Evolutionary conservation across 2,888 invertebrate species (phyloP).

Genomic region (Crocallis elinguaria): DNA sequence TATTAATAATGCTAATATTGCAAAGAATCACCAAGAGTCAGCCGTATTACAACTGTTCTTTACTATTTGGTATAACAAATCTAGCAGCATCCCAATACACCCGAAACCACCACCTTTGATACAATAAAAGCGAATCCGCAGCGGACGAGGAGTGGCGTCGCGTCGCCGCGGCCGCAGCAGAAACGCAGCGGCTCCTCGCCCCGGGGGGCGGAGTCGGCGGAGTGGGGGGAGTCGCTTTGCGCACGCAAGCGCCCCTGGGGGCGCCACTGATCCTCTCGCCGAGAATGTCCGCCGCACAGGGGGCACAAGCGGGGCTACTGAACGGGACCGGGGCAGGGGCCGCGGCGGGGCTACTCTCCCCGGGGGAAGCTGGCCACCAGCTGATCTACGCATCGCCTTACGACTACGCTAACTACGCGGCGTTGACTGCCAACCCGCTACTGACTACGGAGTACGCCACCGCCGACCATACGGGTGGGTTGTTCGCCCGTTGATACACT

Average conservation of each 20-base stretch:
- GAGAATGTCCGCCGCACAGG: constrained; percentile 92
- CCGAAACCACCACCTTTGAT: constrained; percentile 70
- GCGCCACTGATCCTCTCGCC: constrained; percentile 97
- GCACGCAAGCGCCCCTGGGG: constrained; percentile 91
- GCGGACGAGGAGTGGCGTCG: constrained; percentile 95
- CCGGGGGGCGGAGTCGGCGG: constrained; percentile 77
- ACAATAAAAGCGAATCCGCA: constrained; percentile 76
- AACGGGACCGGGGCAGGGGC: constrained; percentile 74
- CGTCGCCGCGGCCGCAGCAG: constrained; percentile 91
- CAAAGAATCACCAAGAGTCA: too few species aligned
- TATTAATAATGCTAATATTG: too few species aligned
- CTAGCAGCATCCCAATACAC: neutral
- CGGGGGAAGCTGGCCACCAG: constrained; percentile 89
- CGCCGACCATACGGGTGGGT: constrained; percentile 98
- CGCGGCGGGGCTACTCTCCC: constrained; percentile 77
- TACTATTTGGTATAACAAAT: neutral
- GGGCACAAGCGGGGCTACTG: constrained; percentile 89
- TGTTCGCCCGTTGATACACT: constrained; percentile 82
- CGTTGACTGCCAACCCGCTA: constrained; percentile 91
- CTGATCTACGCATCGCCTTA: constrained; percentile 94
- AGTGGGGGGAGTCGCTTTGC: constrained; percentile 86
- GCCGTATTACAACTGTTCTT: too few species aligned
- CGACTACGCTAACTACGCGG: constrained; percentile 96
- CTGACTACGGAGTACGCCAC: constrained; percentile 91
- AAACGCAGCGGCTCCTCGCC: constrained; percentile 90